Evolutionary conservation across 2,113 vertebrate species (phyloP), one percentile per base, ranked within the genome.

Genomic region (Phycodurus eques): DNA sequence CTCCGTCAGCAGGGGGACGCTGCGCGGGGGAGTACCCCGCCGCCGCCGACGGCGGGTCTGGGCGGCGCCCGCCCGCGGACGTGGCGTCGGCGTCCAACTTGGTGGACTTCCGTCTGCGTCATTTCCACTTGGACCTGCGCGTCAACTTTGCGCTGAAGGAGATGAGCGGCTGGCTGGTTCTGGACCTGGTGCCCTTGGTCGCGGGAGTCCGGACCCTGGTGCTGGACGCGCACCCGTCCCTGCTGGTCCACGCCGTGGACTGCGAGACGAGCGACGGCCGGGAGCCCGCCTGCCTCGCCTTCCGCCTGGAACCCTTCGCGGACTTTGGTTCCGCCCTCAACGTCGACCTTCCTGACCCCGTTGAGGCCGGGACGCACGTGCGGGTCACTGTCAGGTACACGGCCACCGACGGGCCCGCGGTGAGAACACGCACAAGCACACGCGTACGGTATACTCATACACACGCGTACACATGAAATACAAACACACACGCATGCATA

Each of bases 281-380:
- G 33, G 77, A 83, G 33, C 77, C 88, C 5, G 35, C 83, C 22
- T 90, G 91, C 61, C 94, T 96, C 9, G 92, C 89, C 0, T 92
- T 92, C 82, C 89, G 94, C 20, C 83, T 97, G 15, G 96, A 96
- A 72, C 94, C 95, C 0, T 97, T 98, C 88, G 94, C 95, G 0
- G 96, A 97, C 80, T 98, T 96, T 10, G 96, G 96, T 56, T 95
- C 96, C 0, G 92, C 95, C 0, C 95, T 96, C 65, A 94, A 89
- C 69, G 91, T 98, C 88, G 92, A 91, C 42, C 90, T 97, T 82
- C 95, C 95, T 0, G 73, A 92, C 0, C 84, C 88, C 0, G 75
- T 93, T 49, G 91, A 85, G 64, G 91, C 90, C 0, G 94, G 93
- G 69, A 91, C 91, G 68, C 90, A 89, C 77, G 92, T 97, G 90